Percentiles rank a stretch among this genome's conserved stretches.
phyloP scores from a whole-genome alignment of 1,140 invertebrate species.

The Gryllus bimaculatus region DNA sequence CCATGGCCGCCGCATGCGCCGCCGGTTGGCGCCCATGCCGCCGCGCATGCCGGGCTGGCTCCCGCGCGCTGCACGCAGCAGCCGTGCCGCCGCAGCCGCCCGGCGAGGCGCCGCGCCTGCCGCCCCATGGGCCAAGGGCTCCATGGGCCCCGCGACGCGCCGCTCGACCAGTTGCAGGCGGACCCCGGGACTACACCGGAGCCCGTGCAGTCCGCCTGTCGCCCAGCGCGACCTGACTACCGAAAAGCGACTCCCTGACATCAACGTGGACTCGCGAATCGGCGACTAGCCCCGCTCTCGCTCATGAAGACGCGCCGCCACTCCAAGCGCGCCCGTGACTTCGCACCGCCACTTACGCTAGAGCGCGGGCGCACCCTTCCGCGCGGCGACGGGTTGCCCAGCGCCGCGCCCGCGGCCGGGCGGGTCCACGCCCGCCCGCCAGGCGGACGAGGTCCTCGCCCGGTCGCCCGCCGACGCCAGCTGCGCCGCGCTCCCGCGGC shows the following conservation, averaged over 20 bases:
- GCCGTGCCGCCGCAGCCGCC: neutral
- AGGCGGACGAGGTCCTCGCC: neutral
- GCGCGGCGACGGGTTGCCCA: neutral
- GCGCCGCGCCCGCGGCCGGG: neutral
- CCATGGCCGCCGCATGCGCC: neutral
- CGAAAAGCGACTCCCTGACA: constrained; percentile 27
- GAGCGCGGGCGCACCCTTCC: neutral
- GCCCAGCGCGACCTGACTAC: constrained; percentile 23
- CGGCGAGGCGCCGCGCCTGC: constrained; percentile 21
- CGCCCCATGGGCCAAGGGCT: constrained; percentile 8
- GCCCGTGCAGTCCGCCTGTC: constrained; percentile 9
- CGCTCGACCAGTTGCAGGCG: too few relatives aligned
- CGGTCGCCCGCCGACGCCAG: constrained; percentile 14
- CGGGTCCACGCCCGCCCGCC: neutral
- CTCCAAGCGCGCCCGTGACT: neutral
- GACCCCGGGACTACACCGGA: neutral
- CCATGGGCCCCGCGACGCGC: neutral
- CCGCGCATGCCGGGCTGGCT: constrained; percentile 17
- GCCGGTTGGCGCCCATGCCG: constrained; percentile 12
- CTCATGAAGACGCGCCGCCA: neutral
- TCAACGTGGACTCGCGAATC: constrained; percentile 30
- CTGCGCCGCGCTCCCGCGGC: neutral
- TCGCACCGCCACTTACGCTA: constrained; percentile 22
- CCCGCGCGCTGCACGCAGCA: too few relatives aligned
- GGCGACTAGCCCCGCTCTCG: constrained; percentile 25